These are phyloP conservation scores for Brachionus rotundiformis DNA, from an alignment of 1,140 invertebrate species.

Conservation along the genomic window DNA sequence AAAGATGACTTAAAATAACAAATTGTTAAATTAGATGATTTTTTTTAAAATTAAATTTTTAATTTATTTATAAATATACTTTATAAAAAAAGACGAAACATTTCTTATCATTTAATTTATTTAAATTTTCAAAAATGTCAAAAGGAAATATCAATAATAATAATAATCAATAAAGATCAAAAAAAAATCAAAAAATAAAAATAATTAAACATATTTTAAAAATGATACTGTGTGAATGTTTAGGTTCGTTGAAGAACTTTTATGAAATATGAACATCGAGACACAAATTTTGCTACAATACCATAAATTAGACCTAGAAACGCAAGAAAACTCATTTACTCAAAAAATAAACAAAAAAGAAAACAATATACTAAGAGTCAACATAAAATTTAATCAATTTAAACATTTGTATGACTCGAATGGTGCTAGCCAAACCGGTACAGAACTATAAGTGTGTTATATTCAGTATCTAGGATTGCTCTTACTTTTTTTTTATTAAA, in stretches of 20 bases:
- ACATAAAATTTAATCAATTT: neutral
- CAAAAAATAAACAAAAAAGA: constrained; percentile 8
- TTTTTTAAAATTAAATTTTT: too few relatives aligned
- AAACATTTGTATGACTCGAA: neutral
- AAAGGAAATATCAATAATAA: constrained; percentile 12
- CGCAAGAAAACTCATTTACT: neutral
- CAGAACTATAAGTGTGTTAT: neutral
- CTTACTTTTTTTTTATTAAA: neutral
- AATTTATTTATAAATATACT: too few relatives aligned
- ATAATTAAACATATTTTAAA: constrained; percentile 3
- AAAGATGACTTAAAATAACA: too few relatives aligned
- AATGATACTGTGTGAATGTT: constrained; percentile 1
- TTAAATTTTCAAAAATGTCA: constrained; percentile 14
- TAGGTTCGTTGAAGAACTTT: constrained; percentile 1
- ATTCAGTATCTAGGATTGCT: neutral
- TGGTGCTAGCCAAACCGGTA: neutral
- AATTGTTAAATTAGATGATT: too few relatives aligned
- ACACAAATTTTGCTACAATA: neutral
- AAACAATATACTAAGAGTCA: neutral
- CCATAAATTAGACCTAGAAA: neutral
- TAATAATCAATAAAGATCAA: constrained; percentile 1
- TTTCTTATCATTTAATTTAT: neutral
- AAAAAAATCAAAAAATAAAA: neutral
- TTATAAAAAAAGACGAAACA: neutral
- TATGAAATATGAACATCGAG: neutral